Conservation (phyloP, 2,888 invertebrate species). For the Eristalinus sepulchralis region DNA sequence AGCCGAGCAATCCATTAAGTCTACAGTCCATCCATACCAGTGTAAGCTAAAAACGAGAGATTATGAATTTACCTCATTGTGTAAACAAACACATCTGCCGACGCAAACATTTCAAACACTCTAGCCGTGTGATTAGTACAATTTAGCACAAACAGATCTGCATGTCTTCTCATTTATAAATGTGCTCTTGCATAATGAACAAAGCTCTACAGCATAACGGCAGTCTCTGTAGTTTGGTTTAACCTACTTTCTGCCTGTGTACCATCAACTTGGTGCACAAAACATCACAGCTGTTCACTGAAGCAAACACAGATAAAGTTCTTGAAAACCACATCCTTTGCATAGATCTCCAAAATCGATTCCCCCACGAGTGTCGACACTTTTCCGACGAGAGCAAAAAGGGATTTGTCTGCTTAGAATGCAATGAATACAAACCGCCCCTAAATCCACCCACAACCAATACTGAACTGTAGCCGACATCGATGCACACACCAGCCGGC, state of each 20-base stretch:
- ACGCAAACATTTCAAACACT: too few relatives aligned
- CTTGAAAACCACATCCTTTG: slow-evolving; percentile 63
- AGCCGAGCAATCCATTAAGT: too few relatives aligned
- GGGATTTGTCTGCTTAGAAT: slow-evolving; percentile 57
- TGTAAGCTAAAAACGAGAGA: too few relatives aligned
- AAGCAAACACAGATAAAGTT: slow-evolving; percentile 54
- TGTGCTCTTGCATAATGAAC: not conserved
- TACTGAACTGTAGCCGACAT: not conserved
- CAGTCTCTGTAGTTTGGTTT: slow-evolving; percentile 24
- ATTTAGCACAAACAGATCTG: not conserved
- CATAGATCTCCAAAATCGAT: slow-evolving; percentile 68
- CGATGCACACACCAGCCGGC: not conserved
- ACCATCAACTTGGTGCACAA: slow-evolving; percentile 1
- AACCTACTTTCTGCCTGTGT: slow-evolving; percentile 30
- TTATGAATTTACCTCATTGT: too few relatives aligned
- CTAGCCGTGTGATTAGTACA: too few relatives aligned
- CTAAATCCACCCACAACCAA: slow-evolving; percentile 3
- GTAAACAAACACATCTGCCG: too few relatives aligned
- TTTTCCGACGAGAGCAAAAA: slow-evolving; percentile 51
- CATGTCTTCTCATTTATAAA: not conserved
- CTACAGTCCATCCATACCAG: too few relatives aligned
- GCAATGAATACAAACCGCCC: slow-evolving; percentile 38
- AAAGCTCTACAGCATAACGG: slow-evolving; percentile 24
- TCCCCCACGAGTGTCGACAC: slow-evolving; percentile 58
- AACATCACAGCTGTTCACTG: slow-evolving; percentile 48